Conservation (phyloP, 2,797 vertebrate genomes). For the Chlorospingus semifuscus region DNA sequence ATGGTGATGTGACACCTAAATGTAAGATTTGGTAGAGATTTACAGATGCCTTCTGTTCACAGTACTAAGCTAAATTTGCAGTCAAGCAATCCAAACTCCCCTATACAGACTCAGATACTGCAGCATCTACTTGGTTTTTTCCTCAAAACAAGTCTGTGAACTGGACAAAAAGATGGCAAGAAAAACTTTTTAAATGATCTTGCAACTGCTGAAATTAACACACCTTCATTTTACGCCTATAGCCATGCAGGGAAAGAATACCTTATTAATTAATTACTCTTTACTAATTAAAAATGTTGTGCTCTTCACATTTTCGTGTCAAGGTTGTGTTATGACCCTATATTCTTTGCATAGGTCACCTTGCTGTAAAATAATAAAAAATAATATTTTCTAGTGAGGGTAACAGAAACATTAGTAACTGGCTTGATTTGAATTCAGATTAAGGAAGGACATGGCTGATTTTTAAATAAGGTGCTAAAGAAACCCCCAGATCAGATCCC, state of each 20-base stretch:
- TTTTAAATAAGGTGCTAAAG: conserved; percentile 17
- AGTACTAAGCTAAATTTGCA: neutral
- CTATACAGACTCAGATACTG: neutral
- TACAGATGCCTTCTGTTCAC: neutral
- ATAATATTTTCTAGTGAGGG: neutral
- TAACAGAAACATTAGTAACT: neutral
- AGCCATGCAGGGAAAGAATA: neutral
- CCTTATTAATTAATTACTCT: neutral
- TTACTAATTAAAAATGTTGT: neutral
- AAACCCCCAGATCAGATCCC: neutral
- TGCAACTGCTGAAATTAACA: neutral
- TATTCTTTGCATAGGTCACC: neutral
- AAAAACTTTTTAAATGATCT: neutral
- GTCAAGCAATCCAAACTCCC: neutral
- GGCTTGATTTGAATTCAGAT: conserved; percentile 10
- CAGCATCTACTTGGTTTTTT: neutral
- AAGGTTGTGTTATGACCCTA: neutral
- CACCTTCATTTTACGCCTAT: neutral
- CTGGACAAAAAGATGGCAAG: neutral
- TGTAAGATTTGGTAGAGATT: neutral
- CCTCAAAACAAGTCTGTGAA: neutral
- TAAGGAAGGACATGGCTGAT: neutral
- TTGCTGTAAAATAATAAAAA: neutral
- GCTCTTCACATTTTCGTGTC: neutral
- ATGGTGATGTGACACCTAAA: neutral